A percentile compares a stretch with the other conserved stretches of the same genome.
phyloP scores from a whole-genome alignment of 2,113 vertebrate species.

The Gambusia holbrooki region DNA sequence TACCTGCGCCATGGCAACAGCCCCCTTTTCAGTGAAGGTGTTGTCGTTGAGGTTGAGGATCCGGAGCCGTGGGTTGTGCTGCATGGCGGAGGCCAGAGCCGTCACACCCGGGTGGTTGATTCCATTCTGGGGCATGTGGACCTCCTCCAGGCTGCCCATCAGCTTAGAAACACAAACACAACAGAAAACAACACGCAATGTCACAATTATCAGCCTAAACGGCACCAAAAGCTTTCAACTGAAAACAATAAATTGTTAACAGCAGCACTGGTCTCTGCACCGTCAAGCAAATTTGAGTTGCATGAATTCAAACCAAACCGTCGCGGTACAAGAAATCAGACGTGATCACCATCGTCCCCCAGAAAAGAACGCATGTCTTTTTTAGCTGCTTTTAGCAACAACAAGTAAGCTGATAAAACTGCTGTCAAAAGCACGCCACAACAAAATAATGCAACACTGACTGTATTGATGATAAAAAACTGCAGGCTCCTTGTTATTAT shows the following conservation, averaged over 20 bases:
- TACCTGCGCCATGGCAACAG: slow-evolving; percentile 94
- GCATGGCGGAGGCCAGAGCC: slow-evolving; percentile 89
- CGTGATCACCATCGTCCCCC: no score
- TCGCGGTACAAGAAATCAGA: background rate
- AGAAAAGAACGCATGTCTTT: no score
- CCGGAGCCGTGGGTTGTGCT: slow-evolving; percentile 86
- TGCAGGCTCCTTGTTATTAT: no score
- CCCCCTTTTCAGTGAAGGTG: slow-evolving; percentile 96
- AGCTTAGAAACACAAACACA: slow-evolving; percentile 73
- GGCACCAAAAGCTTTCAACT: background rate
- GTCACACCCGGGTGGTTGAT: slow-evolving; percentile 93
- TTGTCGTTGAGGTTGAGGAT: slow-evolving; percentile 98
- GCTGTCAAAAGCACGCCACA: no score
- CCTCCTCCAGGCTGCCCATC: slow-evolving; percentile 94
- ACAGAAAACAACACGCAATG: background rate
- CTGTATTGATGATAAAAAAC: no score
- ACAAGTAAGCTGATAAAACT: no score
- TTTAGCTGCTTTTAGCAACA: no score
- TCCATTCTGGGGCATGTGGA: slow-evolving; percentile 98
- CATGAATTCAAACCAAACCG: background rate
- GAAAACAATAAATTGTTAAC: background rate
- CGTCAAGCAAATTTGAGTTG: background rate
- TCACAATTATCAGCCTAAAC: background rate
- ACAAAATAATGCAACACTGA: no score
- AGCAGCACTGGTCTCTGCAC: background rate